A percentile compares a stretch with the other conserved stretches of the same genome.
Conservation (phyloP, 2,888 invertebrate species). For the Eristalis tenax region DNA sequence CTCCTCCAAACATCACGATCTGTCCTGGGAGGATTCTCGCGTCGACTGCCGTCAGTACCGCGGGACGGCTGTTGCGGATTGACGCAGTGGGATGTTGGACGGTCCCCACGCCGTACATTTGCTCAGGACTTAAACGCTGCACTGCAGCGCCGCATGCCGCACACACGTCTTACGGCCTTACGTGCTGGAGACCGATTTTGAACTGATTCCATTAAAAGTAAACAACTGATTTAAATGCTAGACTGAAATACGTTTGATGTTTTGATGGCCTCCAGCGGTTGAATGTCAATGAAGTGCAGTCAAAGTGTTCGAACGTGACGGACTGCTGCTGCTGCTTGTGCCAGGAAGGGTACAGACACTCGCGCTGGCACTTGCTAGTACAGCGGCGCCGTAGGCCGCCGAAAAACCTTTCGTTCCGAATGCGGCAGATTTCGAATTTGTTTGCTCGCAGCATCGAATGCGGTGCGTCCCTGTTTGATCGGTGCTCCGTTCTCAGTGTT, state of each 20-base stretch:
- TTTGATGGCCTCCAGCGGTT: conserved; percentile 70
- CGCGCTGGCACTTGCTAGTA: neutral
- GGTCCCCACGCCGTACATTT: neutral
- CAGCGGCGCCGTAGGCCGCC: neutral
- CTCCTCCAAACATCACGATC: conserved; percentile 64
- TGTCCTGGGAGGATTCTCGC: conserved; percentile 12
- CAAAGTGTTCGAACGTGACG: conserved; percentile 69
- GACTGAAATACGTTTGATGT: conserved; percentile 70
- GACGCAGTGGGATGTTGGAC: conserved; percentile 43
- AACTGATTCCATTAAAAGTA: conserved; percentile 71
- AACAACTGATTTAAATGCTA: conserved; percentile 72
- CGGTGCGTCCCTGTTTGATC: conserved; percentile 37
- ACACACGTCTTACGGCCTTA: conserved; percentile 45
- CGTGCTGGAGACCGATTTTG: conserved; percentile 67
- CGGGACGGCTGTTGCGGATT: neutral
- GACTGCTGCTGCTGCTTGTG: conserved; percentile 55
- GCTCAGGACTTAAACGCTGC: conserved; percentile 29
- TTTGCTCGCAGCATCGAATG: conserved; percentile 44
- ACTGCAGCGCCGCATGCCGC: conserved; percentile 28
- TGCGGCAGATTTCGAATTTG: conserved; percentile 11
- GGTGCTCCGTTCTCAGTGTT: conserved; percentile 10
- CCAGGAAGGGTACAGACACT: neutral
- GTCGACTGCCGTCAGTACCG: neutral
- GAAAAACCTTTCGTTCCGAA: neutral
- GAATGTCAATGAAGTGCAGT: conserved; percentile 72